Base-by-base conservation (phyloP, 1,140 invertebrate species). In the Chrysoperla carnea region DNA sequence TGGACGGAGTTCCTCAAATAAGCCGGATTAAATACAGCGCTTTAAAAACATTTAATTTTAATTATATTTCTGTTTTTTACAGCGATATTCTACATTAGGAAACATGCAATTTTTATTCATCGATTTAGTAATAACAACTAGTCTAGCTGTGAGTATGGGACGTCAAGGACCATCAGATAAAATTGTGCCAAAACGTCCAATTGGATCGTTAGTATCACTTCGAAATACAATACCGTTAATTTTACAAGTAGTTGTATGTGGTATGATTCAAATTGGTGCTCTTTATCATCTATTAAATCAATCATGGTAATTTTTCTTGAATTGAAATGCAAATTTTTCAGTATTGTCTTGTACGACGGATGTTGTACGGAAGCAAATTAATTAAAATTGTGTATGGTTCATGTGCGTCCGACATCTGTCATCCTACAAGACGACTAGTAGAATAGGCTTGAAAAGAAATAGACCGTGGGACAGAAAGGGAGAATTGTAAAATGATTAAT, bases 61-160 rank as follows among this genome's bases (percentile, higher is more conserved):
- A 38, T 43, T 29, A 37, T 29, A 40, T 42, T 17, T 36, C 2
- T 15, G 29, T 39, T 46, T 39, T 46, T 57, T 59, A 38, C 51
- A 67, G 59, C 63, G 60, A 51, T 70, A 71, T 48, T 76, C 77
- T 0, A 83, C 81, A 46, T 61, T 86, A 29, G 79, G 80, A 1
- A 83, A 90, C 59, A 68, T 78, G 43, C 79, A 89, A 61, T 89
- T 83, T 62, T 67, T 89, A 15, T 89, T 83, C 63, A 85, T 87
- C 56, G 85, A 90, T 63, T 63, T 90, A 17, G 77, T 84, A 48
- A 72, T 89, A 27, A 87, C 86, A 6, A 85, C 84, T 1, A 68
- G 76, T 40, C 75, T 88, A 52, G 82, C 84, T 12, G 69, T 83
- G 46, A 78, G 84, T 33, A 80, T 88, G 54, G 82, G 84, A 0